Percentiles rank a stretch among this genome's conserved stretches.
phyloP scores from a whole-genome alignment of 2,888 invertebrate species.

The Agrotis exclamationis region DNA sequence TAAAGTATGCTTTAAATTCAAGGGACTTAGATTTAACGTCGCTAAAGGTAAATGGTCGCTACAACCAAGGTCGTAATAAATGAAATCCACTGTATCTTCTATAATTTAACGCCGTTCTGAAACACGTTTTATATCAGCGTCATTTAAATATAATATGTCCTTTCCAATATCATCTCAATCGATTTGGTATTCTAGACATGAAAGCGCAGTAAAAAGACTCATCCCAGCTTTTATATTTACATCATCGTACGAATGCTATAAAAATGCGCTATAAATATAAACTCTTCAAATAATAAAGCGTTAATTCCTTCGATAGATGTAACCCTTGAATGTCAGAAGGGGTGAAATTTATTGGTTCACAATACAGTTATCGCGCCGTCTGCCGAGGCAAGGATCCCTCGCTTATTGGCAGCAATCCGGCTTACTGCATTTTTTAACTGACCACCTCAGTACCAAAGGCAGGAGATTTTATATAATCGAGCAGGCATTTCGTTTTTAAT shows the following conservation, averaged over 20 bases:
- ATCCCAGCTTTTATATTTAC: slow-evolving; percentile 25
- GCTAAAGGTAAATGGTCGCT: too few species aligned
- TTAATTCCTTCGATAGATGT: slow-evolving; percentile 33
- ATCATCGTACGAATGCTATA: slow-evolving; percentile 13
- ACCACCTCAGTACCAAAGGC: slow-evolving; percentile 17
- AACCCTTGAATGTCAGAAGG: slow-evolving; percentile 29
- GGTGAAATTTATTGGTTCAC: slow-evolving; percentile 51
- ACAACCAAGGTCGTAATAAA: too few species aligned
- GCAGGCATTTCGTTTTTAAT: not conserved
- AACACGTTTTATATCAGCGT: not conserved
- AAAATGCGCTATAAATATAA: slow-evolving; percentile 25
- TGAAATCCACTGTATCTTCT: too few species aligned
- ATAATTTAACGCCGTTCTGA: too few species aligned
- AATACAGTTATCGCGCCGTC: slow-evolving; percentile 53
- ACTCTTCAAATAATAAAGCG: slow-evolving; percentile 33
- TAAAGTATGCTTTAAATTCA: too few species aligned
- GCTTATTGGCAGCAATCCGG: slow-evolving; percentile 47
- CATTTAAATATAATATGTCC: not conserved
- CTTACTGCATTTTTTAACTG: slow-evolving; percentile 48
- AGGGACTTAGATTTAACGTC: too few species aligned
- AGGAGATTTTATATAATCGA: not conserved
- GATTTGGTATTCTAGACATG: not conserved
- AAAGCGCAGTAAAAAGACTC: not conserved
- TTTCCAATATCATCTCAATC: not conserved
- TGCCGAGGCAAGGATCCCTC: slow-evolving; percentile 29